Conservation (phyloP, 2,113 vertebrate species). For the zebrafish (Danio rerio) region DNA sequence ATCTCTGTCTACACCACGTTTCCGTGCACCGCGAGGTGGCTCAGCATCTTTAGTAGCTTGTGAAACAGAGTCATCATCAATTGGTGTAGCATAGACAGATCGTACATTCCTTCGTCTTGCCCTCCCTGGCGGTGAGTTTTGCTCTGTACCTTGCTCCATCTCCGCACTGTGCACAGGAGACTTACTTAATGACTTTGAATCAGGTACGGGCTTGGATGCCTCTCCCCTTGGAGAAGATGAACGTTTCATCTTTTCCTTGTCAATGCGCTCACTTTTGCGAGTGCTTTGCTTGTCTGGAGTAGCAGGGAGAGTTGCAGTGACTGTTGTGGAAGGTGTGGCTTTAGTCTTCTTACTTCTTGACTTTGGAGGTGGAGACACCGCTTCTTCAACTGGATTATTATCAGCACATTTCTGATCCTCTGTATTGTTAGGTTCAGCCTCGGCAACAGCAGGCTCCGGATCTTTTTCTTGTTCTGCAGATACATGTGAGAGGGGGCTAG, state of each 20-base stretch:
- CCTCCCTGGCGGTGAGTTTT: constrained; percentile 82
- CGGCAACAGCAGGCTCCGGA: constrained; percentile 58
- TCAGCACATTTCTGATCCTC: constrained; percentile 67
- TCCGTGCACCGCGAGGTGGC: constrained; percentile 84
- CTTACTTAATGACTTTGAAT: constrained; percentile 82
- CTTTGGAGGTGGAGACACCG: constrained; percentile 80
- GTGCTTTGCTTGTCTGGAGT: constrained; percentile 87
- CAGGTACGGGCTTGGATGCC: constrained; percentile 76
- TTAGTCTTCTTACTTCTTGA: constrained; percentile 89
- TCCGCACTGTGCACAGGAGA: constrained; percentile 86
- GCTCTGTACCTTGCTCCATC: constrained; percentile 79
- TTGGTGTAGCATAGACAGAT: constrained; percentile 91
- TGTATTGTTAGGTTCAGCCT: constrained; percentile 67
- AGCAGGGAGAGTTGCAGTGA: constrained; percentile 61
- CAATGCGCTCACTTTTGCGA: constrained; percentile 94
- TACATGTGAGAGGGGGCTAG: constrained; percentile 63
- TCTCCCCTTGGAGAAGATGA: constrained; percentile 92
- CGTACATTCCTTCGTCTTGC: constrained; percentile 91
- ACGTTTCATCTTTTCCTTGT: constrained; percentile 92
- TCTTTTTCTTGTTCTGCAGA: constrained; percentile 70
- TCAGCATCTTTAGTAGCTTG: constrained; percentile 85
- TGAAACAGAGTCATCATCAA: constrained; percentile 81
- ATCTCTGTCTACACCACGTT: constrained; percentile 86
- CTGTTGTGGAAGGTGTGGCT: constrained; percentile 72
- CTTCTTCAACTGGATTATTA: constrained; percentile 75